Conservation (phyloP, 2,113 vertebrate species). For the Rhinolophus ferrumequinum region DNA sequence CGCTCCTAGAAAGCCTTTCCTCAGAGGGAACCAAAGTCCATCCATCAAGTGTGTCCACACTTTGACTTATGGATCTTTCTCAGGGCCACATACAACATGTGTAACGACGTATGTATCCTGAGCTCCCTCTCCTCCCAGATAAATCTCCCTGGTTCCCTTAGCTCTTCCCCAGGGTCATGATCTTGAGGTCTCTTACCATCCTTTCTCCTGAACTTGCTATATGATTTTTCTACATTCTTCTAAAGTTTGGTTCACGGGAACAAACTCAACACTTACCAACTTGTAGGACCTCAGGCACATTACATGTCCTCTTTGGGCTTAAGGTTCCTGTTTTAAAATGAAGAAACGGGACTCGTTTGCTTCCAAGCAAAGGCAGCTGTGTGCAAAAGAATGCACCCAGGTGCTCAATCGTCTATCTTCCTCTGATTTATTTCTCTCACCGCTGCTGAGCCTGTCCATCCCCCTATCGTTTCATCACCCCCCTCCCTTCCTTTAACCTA, state of each 20-base stretch:
- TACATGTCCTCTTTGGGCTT: background rate
- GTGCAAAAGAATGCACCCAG: background rate
- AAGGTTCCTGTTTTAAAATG: conserved; percentile 43
- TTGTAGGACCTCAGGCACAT: background rate
- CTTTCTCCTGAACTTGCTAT: background rate
- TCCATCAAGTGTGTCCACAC: background rate
- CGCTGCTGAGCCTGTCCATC: background rate
- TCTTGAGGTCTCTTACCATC: conserved; percentile 11
- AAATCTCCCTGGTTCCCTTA: background rate
- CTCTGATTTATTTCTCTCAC: background rate
- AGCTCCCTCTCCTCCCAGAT: background rate
- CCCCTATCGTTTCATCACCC: background rate
- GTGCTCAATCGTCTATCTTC: background rate
- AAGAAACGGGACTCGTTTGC: background rate
- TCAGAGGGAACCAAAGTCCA: background rate
- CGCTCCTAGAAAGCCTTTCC: background rate
- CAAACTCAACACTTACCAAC: background rate
- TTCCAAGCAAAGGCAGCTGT: background rate
- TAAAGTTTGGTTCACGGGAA: background rate
- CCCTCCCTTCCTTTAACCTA: background rate
- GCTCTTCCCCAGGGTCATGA: background rate
- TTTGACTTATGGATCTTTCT: background rate
- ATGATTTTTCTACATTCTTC: background rate
- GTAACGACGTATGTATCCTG: background rate
- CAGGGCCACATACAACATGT: background rate